phyloP scores from a whole-genome alignment of 2,113 vertebrate genomes.

The Chamaea fasciata region DNA sequence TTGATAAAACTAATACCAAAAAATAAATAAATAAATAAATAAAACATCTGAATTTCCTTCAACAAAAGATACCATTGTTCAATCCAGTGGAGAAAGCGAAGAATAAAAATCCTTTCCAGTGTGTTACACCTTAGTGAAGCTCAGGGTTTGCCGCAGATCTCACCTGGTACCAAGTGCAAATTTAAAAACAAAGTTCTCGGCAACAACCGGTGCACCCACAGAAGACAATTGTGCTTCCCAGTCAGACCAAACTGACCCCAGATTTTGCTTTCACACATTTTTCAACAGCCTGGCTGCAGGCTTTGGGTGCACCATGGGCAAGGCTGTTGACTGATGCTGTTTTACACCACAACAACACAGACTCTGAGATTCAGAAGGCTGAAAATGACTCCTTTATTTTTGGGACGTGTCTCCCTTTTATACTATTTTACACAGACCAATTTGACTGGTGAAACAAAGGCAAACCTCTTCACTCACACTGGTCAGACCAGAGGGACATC shows the following conservation, averaged over 20 bases:
- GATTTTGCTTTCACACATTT: neutral
- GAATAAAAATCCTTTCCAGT: neutral
- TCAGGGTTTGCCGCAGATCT: neutral
- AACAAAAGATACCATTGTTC: neutral
- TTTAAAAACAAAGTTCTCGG: neutral
- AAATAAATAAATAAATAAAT: neutral
- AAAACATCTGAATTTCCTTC: slow-evolving; percentile 10
- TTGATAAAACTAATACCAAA: slow-evolving; percentile 12
- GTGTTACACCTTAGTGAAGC: neutral
- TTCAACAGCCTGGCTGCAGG: neutral
- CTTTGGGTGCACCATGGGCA: no score
- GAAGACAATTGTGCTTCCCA: neutral
- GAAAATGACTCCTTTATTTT: no score
- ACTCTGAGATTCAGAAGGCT: no score
- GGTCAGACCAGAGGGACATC: no score
- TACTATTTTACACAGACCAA: no score
- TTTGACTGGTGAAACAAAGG: no score
- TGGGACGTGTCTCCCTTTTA: no score
- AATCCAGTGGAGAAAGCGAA: neutral
- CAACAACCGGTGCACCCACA: neutral
- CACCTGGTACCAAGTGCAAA: neutral
- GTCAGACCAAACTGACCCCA: neutral
- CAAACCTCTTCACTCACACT: no score
- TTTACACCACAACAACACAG: no score
- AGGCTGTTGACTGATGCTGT: neutral